These are phyloP conservation scores for Poecilobothrus nobilitatus DNA, from an alignment of 2,888 invertebrate species.

Conservation along the genomic window DNA sequence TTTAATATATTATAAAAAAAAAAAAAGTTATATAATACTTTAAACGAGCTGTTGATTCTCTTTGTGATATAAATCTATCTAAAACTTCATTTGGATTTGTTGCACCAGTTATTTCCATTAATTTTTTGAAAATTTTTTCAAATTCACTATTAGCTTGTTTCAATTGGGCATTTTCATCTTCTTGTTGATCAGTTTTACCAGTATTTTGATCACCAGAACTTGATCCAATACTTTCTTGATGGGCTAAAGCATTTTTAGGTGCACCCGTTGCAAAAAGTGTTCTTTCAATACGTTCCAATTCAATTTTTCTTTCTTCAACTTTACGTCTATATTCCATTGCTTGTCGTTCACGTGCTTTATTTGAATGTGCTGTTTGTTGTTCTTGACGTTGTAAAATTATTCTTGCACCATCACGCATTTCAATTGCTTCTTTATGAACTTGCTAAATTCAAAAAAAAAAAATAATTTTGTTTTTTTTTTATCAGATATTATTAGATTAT, in stretches of 20 bases:
- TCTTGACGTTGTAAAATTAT: constrained; percentile 61
- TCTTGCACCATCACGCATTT: constrained; percentile 61
- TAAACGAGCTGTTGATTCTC: constrained; percentile 62
- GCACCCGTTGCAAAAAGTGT: constrained; percentile 60
- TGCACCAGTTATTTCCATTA: constrained; percentile 71
- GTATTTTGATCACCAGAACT: constrained; percentile 42
- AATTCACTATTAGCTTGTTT: constrained; percentile 42
- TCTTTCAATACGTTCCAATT: constrained; percentile 68
- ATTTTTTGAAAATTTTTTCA: constrained; percentile 60
- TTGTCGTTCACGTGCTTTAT: constrained; percentile 57
- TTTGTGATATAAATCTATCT: constrained; percentile 62
- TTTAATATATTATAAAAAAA: no score
- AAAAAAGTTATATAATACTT: constrained; percentile 29
- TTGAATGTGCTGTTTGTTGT: constrained; percentile 57
- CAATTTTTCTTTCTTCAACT: constrained; percentile 61
- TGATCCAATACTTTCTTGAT: constrained; percentile 53
- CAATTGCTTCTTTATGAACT: constrained; percentile 65
- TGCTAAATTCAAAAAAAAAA: constrained; percentile 42
- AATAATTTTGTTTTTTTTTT: not conserved
- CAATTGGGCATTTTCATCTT: constrained; percentile 36
- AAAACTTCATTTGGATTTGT: constrained; percentile 67
- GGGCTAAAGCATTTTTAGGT: constrained; percentile 42
- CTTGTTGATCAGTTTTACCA: constrained; percentile 38
- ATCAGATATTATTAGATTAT: not conserved
- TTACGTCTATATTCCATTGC: constrained; percentile 57